These are phyloP conservation scores for Agraylea sexmaculata DNA, from an alignment of 1,140 invertebrate genomes.

Conservation along the genomic window DNA sequence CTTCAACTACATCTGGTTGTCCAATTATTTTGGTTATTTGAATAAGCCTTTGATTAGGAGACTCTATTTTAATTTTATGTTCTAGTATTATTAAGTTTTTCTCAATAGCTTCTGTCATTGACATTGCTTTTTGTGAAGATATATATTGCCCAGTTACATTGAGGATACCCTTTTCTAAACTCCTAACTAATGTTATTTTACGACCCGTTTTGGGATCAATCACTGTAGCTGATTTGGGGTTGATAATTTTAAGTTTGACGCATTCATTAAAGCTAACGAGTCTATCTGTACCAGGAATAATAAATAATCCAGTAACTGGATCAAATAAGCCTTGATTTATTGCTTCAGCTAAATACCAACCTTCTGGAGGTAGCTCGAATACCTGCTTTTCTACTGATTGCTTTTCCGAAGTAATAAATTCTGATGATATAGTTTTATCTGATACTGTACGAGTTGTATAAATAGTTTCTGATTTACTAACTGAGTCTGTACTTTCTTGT, in stretches of 20 bases:
- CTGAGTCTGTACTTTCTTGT: constrained; percentile 1
- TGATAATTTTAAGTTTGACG: constrained; percentile 71
- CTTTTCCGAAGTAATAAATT: constrained; percentile 36
- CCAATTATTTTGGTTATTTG: constrained; percentile 50
- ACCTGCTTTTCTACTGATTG: constrained; percentile 21
- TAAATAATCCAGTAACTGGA: constrained; percentile 68
- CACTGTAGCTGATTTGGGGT: constrained; percentile 66
- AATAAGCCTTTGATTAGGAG: constrained; percentile 42
- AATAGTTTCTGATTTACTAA: constrained; percentile 6
- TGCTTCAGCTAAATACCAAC: constrained; percentile 67
- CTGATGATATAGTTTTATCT: constrained; percentile 31
- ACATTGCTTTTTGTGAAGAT: constrained; percentile 42
- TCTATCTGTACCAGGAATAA: constrained; percentile 76
- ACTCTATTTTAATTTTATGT: constrained; percentile 36
- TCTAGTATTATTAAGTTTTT: constrained; percentile 53
- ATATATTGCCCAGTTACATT: constrained; percentile 66
- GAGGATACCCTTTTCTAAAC: constrained; percentile 65
- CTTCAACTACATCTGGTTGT: constrained; percentile 54
- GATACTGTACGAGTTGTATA: constrained; percentile 23
- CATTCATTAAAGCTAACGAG: constrained; percentile 81
- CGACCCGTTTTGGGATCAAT: constrained; percentile 60
- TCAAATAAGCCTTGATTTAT: constrained; percentile 70
- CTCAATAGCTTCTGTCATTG: constrained; percentile 70
- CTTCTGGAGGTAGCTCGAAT: constrained; percentile 64
- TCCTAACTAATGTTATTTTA: constrained; percentile 58